These are phyloP conservation scores for Alosa sapidissima DNA, from an alignment of 2,797 vertebrate species.

Conservation along the genomic window DNA sequence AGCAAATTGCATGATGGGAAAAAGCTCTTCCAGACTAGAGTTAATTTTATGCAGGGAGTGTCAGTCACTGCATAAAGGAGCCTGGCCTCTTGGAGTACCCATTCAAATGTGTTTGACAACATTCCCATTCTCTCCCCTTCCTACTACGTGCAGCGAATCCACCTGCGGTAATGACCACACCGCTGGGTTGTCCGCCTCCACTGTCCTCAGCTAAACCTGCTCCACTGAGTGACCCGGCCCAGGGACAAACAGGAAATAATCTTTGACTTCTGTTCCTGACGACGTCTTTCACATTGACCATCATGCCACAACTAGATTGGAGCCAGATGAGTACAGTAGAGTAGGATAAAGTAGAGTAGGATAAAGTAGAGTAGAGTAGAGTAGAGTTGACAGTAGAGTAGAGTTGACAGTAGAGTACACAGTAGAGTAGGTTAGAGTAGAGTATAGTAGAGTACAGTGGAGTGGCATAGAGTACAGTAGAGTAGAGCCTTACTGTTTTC, in stretches of 20 bases:
- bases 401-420: too few species aligned
- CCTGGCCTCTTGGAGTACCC: conserved; percentile 45
- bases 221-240: background rate
- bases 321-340: too few species aligned
- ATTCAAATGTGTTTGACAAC: conserved; percentile 57
- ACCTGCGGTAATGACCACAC: background rate
- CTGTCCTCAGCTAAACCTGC: conserved; percentile 5
- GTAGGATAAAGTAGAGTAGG: too few species aligned
- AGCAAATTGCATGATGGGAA: conserved; percentile 42
- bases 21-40: conserved; percentile 57
- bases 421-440: too few species aligned
- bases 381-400: too few species aligned
- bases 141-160: conserved; percentile 7
- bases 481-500: too few species aligned
- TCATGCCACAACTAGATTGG: background rate
- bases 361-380: too few species aligned
- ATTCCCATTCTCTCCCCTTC: conserved; percentile 31
- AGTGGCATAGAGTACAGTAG: too few species aligned
- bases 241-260: background rate
- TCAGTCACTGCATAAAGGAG: conserved; percentile 54
- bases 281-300: background rate
- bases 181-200: background rate
- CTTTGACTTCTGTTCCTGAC: background rate
- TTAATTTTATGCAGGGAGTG: conserved; percentile 62
- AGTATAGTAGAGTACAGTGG: too few species aligned